Evolutionary conservation across 2,888 invertebrate genomes (phyloP).

Genomic region (Operophtera brumata): DNA sequence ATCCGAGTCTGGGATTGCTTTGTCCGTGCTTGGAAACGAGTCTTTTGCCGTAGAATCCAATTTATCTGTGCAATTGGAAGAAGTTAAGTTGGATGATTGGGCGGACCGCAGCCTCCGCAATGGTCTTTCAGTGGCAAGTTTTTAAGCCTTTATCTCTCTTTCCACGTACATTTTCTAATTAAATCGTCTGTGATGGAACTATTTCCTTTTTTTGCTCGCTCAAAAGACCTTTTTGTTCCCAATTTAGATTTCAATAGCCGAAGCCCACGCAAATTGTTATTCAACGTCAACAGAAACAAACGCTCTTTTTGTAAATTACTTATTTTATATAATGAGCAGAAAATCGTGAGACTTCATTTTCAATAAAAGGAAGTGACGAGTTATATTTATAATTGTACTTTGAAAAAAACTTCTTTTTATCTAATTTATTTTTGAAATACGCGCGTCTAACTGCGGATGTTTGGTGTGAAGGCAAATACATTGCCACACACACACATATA

Average conservation of each 20-base stretch:
- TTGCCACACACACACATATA: too few species aligned
- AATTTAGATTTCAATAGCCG: background rate
- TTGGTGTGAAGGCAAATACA: too few species aligned
- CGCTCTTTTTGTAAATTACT: too few species aligned
- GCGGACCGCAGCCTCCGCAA: conserved; percentile 36
- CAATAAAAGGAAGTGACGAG: too few species aligned
- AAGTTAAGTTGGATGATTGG: conserved; percentile 49
- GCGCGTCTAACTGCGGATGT: too few species aligned
- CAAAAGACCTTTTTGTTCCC: background rate
- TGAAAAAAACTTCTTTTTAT: too few species aligned
- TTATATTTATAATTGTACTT: too few species aligned
- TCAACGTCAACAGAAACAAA: too few species aligned
- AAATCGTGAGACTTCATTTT: too few species aligned
- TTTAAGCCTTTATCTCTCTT: conserved; percentile 14
- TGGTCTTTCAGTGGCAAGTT: conserved; percentile 27
- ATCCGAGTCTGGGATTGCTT: background rate
- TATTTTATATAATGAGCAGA: too few species aligned
- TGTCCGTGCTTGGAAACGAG: conserved; percentile 33
- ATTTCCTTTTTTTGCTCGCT: background rate
- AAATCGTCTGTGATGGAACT: conserved; percentile 9
- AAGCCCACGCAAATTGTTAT: background rate
- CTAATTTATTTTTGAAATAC: too few species aligned
- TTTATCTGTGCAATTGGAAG: conserved; percentile 47
- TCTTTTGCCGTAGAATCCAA: conserved; percentile 50
- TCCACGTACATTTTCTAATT: conserved; percentile 19